Conservation (phyloP, 92 coral and sea anemone species). For the Porites lobata region DNA sequence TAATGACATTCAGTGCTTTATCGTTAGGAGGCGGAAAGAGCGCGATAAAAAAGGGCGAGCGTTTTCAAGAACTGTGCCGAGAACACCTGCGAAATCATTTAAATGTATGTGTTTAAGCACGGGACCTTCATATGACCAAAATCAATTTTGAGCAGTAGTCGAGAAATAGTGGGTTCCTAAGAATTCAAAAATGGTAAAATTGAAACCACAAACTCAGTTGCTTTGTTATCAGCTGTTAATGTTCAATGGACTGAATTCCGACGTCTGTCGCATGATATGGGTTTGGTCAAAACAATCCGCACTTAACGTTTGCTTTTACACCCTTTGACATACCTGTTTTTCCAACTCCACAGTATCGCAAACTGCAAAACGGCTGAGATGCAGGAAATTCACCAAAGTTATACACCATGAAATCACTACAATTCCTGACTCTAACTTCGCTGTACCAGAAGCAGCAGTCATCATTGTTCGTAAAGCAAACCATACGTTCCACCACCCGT, state of each 20-base stretch:
- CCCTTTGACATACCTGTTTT: constrained; percentile 3
- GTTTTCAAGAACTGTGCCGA: too few species aligned
- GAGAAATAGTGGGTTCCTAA: too few species aligned
- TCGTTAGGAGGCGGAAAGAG: too few species aligned
- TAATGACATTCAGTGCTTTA: too few species aligned
- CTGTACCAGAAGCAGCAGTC: constrained; percentile 49
- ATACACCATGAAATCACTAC: constrained; percentile 38
- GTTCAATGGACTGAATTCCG: background rate
- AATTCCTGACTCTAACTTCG: constrained; percentile 32
- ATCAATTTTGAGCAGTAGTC: too few species aligned
- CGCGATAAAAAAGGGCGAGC: too few species aligned
- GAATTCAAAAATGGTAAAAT: too few species aligned
- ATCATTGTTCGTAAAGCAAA: constrained; percentile 29
- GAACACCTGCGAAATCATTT: too few species aligned
- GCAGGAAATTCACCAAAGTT: constrained; percentile 23
- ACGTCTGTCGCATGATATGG: background rate
- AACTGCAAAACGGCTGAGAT: background rate
- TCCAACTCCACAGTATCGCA: constrained; percentile 53
- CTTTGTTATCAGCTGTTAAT: too few species aligned
- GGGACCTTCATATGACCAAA: too few species aligned
- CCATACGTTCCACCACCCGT: constrained; percentile 43
- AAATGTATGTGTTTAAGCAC: too few species aligned
- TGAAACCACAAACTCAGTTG: too few species aligned
- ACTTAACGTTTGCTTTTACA: background rate
- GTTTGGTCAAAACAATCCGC: background rate